phyloP scores from a whole-genome alignment of 2,888 invertebrate species.

The Laspeyria flexula region DNA sequence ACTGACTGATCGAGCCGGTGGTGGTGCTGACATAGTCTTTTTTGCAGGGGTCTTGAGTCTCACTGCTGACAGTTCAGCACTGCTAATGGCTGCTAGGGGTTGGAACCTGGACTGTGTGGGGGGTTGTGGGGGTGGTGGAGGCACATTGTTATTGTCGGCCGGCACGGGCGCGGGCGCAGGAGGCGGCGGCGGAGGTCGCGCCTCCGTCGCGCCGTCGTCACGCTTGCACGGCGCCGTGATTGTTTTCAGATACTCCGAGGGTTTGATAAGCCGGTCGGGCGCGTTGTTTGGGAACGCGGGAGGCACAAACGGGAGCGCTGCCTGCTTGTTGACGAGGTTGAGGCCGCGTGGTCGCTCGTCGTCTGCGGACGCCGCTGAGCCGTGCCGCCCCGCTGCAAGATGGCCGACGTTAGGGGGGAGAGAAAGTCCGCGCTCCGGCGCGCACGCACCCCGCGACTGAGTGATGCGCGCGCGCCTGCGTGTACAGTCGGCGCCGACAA shows the following conservation, averaged over 20 bases:
- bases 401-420: conserved; percentile 62
- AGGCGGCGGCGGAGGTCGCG: conserved; percentile 86
- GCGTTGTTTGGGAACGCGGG: conserved; percentile 94
- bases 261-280: conserved; percentile 94
- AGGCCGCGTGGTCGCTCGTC: conserved; percentile 84
- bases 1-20: conserved; percentile 88
- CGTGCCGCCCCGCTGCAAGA: conserved; percentile 79
- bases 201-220: conserved; percentile 86
- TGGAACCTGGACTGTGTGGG: conserved; percentile 70
- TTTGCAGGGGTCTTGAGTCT: conserved; percentile 91
- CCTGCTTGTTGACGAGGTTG: conserved; percentile 93
- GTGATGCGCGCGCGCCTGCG: conserved; percentile 37
- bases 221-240: conserved; percentile 88
- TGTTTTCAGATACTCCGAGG: conserved; percentile 95
- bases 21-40: conserved; percentile 94
- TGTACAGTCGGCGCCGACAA: conserved; percentile 41
- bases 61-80: conserved; percentile 94
- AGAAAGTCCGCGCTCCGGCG: conserved; percentile 77
- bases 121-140: conserved; percentile 71
- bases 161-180: conserved; percentile 64
- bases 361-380: conserved; percentile 75
- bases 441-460: conserved; percentile 61
- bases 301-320: conserved; percentile 95
- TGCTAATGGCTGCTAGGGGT: conserved; percentile 94
- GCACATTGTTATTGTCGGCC: conserved; percentile 45